Conservation (phyloP, 1,140 invertebrate genomes). For the Dendroctonus valens region DNA sequence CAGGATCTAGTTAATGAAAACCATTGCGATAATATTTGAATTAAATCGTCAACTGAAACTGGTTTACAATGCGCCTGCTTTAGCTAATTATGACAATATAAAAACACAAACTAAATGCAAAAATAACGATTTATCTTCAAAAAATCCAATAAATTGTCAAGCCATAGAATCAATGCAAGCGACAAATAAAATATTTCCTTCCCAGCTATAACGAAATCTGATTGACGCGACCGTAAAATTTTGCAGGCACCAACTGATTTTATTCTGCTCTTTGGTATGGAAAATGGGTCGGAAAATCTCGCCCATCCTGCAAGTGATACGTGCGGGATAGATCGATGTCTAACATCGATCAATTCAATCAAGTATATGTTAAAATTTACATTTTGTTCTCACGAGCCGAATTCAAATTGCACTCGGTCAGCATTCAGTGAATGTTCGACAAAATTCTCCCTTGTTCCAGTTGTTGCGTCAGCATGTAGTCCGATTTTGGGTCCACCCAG, state of each 20-base stretch:
- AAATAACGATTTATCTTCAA: too few species aligned
- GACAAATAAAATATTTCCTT: background rate
- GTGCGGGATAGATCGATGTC: conserved; percentile 28
- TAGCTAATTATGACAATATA: too few species aligned
- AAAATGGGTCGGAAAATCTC: conserved; percentile 25
- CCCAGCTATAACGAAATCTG: conserved; percentile 4
- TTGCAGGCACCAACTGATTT: conserved; percentile 8
- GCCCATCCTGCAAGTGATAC: conserved; percentile 4
- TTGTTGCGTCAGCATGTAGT: conserved; percentile 28
- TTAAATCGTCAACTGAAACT: too few species aligned
- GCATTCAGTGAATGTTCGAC: conserved; percentile 40
- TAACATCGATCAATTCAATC: conserved; percentile 37
- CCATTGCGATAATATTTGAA: too few species aligned
- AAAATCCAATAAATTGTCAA: too few species aligned
- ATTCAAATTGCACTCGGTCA: conserved; percentile 43
- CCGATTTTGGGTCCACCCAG: background rate
- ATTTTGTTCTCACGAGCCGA: conserved; percentile 34
- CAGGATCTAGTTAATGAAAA: too few species aligned
- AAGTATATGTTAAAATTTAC: conserved; percentile 41
- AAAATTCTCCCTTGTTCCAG: conserved; percentile 41
- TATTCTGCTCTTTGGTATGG: conserved; percentile 2
- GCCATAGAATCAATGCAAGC: too few species aligned
- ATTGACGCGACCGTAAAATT: conserved; percentile 9
- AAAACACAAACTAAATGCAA: too few species aligned
- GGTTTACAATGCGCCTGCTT: too few species aligned